Conservation (phyloP, 1,140 invertebrate species). For the Lucilia cuprina region DNA sequence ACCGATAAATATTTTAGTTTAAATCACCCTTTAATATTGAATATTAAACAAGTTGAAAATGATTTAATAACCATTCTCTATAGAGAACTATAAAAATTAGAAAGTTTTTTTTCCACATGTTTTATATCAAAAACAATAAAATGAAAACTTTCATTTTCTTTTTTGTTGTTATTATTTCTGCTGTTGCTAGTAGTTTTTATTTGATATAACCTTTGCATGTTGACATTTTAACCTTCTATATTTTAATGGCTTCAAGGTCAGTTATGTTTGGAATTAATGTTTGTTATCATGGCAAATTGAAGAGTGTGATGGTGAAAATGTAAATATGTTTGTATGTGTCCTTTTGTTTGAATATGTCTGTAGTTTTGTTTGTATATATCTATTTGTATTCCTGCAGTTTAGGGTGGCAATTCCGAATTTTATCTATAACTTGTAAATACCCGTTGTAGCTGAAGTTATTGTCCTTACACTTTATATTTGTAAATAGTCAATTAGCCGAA, state of each 20-base stretch:
- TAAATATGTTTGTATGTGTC: neutral
- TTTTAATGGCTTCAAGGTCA: conserved; percentile 28
- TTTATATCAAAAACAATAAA: neutral
- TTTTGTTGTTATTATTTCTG: neutral
- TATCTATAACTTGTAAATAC: too few relatives aligned
- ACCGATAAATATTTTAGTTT: neutral
- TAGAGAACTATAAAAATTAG: too few relatives aligned
- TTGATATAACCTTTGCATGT: conserved; percentile 26
- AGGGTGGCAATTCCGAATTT: too few relatives aligned
- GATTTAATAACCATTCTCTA: too few relatives aligned
- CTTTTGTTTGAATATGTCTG: neutral
- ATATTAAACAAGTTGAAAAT: too few relatives aligned
- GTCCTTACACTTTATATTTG: too few relatives aligned
- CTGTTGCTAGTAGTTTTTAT: neutral
- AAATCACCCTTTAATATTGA: neutral
- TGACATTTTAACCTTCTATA: conserved; percentile 21
- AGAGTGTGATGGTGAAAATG: neutral
- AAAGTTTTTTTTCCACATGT: neutral
- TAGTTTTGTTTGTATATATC: neutral
- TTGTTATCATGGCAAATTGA: conserved; percentile 20
- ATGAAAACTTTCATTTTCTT: neutral
- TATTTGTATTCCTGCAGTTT: neutral
- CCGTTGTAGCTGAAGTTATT: too few relatives aligned
- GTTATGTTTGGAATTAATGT: conserved; percentile 33
- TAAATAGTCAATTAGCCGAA: too few relatives aligned